These are phyloP conservation scores for Spilogale gracilis DNA, from an alignment of 2,113 vertebrate species.

Conservation along the genomic window DNA sequence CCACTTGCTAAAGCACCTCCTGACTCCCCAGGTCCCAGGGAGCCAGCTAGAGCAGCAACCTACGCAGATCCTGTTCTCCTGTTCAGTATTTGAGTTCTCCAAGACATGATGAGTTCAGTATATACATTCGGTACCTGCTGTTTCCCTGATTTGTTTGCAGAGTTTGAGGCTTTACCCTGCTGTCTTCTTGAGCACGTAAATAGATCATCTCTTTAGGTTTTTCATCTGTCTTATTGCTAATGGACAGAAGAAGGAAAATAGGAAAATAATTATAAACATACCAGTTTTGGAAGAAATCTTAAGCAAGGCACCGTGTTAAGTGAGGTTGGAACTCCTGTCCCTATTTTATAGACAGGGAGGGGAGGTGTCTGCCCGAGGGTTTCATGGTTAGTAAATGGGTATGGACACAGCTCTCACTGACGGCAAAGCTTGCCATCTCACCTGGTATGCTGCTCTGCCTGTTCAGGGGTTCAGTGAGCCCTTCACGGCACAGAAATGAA, in stretches of 20 bases:
- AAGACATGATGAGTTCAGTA: neutral
- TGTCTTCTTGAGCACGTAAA: neutral
- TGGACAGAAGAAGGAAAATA: neutral
- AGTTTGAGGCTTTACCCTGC: neutral
- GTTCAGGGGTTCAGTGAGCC: neutral
- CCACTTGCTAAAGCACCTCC: neutral
- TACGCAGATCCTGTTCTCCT: neutral
- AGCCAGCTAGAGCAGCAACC: neutral
- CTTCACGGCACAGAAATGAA: neutral
- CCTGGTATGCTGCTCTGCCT: neutral
- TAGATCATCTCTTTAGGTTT: conserved; percentile 44
- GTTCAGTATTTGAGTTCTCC: neutral
- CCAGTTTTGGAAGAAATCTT: neutral
- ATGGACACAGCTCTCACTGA: neutral
- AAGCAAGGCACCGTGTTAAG: neutral
- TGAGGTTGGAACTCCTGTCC: neutral
- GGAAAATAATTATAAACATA: neutral
- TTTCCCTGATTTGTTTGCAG: neutral
- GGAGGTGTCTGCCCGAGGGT: neutral
- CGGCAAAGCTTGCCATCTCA: neutral
- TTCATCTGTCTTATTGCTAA: conserved; percentile 68
- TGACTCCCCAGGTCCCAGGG: neutral
- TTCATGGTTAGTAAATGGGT: neutral
- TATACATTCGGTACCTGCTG: conserved; percentile 21
- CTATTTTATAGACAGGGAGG: neutral